Evolutionary conservation across 1,140 invertebrate genomes (phyloP).

Genomic region (Camponotus vicinus): DNA sequence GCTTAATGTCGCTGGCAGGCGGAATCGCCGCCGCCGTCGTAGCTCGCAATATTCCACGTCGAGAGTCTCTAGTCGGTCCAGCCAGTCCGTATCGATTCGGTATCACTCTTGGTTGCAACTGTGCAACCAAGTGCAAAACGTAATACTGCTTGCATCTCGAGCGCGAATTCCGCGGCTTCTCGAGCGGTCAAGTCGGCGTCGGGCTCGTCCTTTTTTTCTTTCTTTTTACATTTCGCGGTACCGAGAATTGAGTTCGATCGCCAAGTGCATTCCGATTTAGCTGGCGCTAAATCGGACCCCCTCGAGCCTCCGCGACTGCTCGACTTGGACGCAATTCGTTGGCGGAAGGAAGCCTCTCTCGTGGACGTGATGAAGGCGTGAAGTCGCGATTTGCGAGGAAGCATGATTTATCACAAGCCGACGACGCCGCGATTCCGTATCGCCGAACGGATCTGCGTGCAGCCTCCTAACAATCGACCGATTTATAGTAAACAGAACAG

Average conservation of each 20-base stretch:
- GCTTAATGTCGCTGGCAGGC: constrained; percentile 66
- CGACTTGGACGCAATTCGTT: not conserved
- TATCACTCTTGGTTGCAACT: constrained; percentile 41
- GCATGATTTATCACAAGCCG: constrained; percentile 85
- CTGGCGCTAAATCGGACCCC: not conserved
- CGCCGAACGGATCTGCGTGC: constrained; percentile 82
- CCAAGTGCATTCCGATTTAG: constrained; percentile 20
- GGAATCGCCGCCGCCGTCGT: constrained; percentile 47
- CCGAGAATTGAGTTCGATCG: not conserved
- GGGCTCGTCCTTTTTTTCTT: not conserved
- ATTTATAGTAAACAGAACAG: constrained; percentile 79
- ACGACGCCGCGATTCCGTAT: constrained; percentile 85
- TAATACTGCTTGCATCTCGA: constrained; percentile 27
- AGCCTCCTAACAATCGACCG: constrained; percentile 82
- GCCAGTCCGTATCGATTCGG: constrained; percentile 68
- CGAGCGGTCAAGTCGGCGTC: constrained; percentile 53
- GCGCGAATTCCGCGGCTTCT: constrained; percentile 64
- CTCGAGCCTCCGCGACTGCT: not conserved
- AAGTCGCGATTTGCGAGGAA: constrained; percentile 41
- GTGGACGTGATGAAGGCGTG: constrained; percentile 20
- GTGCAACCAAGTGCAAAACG: no score
- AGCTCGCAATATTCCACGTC: constrained; percentile 75
- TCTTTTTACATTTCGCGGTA: constrained; percentile 14
- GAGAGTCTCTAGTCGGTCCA: constrained; percentile 67
- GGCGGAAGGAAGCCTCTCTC: not conserved